phyloP scores from a whole-genome alignment of 2,888 invertebrate species.

The Chaetogeoica ovagalla region DNA sequence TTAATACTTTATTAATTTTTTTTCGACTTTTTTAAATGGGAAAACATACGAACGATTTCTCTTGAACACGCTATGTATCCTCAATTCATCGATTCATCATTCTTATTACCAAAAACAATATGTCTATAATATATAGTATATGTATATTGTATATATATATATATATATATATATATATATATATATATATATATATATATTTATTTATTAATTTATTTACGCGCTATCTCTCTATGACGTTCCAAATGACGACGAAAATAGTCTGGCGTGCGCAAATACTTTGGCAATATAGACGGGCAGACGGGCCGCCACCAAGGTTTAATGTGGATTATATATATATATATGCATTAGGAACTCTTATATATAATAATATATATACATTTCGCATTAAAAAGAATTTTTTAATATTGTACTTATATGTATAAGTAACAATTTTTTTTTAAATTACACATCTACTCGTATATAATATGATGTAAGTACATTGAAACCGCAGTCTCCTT shows the following conservation, averaged over 20 bases:
- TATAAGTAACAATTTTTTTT: not conserved
- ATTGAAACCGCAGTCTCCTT: not conserved
- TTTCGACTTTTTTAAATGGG: not conserved
- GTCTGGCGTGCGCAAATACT: conserved; percentile 52
- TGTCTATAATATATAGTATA: not conserved
- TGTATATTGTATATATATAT: too few relatives aligned
- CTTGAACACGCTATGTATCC: conserved; percentile 22
- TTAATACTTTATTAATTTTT: not conserved
- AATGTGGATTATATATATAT: conserved; percentile 37
- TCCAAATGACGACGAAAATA: conserved; percentile 52
- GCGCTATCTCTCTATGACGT: conserved; percentile 43
- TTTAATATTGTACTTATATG: not conserved
- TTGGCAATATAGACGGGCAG: conserved; percentile 51
- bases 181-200: too few relatives aligned
- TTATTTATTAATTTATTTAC: too few relatives aligned
- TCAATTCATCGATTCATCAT: conserved; percentile 5
- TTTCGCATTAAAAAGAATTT: not conserved
- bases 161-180: conserved; percentile 8
- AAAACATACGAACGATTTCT: not conserved
- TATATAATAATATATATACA: conserved; percentile 1
- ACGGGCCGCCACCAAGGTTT: conserved; percentile 46
- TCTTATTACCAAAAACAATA: conserved; percentile 29
- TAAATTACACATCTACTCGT: not conserved
- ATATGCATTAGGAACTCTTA: not conserved
- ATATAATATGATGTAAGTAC: conserved; percentile 17